A percentile compares a stretch with the other conserved stretches of the same genome.
Conservation (phyloP, 2,113 vertebrate species). For the Bombycilla garrulus region DNA sequence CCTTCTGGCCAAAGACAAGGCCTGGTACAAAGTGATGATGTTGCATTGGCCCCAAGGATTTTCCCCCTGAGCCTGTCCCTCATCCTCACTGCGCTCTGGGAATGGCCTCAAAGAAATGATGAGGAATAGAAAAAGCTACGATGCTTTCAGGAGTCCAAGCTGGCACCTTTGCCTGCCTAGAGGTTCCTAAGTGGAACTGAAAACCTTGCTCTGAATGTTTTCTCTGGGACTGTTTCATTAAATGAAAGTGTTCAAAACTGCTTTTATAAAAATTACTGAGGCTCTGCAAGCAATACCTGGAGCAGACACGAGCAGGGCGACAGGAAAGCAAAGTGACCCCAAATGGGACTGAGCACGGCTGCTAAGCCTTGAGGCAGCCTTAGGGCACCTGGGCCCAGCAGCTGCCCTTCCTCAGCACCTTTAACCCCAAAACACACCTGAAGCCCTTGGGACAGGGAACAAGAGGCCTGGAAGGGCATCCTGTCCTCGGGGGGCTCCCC, state of each 20-base stretch:
- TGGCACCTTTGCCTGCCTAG: not conserved
- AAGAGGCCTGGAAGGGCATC: not conserved
- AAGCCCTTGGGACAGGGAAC: not conserved
- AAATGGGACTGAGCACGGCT: rapidly evolving
- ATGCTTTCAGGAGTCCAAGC: not conserved
- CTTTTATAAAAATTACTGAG: not conserved
- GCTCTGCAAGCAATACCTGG: not conserved
- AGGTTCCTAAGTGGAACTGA: not conserved
- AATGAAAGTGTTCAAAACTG: not conserved
- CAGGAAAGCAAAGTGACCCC: not conserved
- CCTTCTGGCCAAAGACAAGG: not conserved
- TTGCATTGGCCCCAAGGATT: rapidly evolving
- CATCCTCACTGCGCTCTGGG: not conserved
- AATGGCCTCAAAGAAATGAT: not conserved
- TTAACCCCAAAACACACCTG: not conserved
- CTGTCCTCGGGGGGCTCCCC: not conserved
- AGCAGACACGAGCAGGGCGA: rapidly evolving
- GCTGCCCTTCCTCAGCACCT: not conserved
- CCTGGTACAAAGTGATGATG: not conserved
- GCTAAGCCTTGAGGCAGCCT: not conserved
- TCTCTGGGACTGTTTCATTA: not conserved
- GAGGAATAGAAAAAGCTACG: not conserved
- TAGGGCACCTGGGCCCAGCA: not conserved
- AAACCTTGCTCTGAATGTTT: constrained; percentile 30
- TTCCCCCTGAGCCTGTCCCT: not conserved